Percentiles rank a stretch among this genome's conserved stretches.
These are phyloP conservation scores for Coreius guichenoti DNA, from an alignment of 2,797 vertebrate genomes.

Conservation along the genomic window DNA sequence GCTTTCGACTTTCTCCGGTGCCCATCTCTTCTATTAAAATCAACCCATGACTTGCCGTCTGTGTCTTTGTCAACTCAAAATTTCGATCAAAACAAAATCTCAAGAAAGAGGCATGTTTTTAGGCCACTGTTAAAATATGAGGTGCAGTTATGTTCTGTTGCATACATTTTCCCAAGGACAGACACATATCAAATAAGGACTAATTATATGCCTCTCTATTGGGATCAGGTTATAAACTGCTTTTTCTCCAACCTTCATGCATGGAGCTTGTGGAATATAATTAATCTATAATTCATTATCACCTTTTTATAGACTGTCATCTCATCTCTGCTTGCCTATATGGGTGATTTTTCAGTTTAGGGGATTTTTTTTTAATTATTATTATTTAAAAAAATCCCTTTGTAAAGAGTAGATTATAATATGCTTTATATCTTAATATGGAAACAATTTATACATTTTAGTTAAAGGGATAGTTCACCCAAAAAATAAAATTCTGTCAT, in stretches of 20 bases:
- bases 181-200: not conserved
- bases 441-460: not conserved
- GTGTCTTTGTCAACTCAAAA: slow-evolving; percentile 23
- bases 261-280: slow-evolving; percentile 17
- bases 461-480: not conserved
- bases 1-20: not conserved
- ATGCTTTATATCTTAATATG: not conserved
- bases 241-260: slow-evolving; percentile 13
- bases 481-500: not conserved
- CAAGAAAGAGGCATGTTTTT: slow-evolving; percentile 17
- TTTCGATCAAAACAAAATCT: slow-evolving; percentile 10
- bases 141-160: not conserved
- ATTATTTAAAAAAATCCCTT: no score
- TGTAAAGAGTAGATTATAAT: not conserved
- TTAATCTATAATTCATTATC: slow-evolving; percentile 16
- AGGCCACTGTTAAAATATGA: not conserved
- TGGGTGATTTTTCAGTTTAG: slow-evolving; percentile 14
- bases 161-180: not conserved
- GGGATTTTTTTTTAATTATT: not conserved
- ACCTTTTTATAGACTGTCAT: slow-evolving; percentile 8
- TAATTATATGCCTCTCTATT: slow-evolving; percentile 27
- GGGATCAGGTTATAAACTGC: not conserved
- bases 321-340: not conserved
- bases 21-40: not conserved
- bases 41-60: not conserved